Base-by-base conservation (phyloP, 2,888 invertebrate genomes). In the Perizoma affinitatum region DNA sequence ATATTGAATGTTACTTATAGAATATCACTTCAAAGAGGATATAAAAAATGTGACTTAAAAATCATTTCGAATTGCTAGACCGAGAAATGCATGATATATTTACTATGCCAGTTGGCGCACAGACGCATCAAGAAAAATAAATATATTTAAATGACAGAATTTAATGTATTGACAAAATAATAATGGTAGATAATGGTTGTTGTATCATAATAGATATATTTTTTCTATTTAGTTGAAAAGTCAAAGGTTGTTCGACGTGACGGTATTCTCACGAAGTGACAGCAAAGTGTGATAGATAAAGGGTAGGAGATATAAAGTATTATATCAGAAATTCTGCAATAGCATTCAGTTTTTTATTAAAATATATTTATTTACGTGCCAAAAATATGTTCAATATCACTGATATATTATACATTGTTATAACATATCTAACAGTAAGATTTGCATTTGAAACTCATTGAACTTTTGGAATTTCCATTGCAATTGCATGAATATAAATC, bases 141-240 rank as follows among this genome's bases (percentile, higher is more conserved):
- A n/a, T n/a, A n/a, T n/a, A n/a, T n/a, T n/a, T n/a, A n/a, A n/a
- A n/a, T n/a, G n/a, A 22, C 22, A 22, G 22, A 22, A 22, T 2
- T 22, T 22, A 22, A 22, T 22, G 22, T 22, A 22, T 22, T 22
- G 22, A 22, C 1, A 22, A 22, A 22, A 22, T 22, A 22, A 22
- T 22, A 22, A 49, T 59, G 58, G 48, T 57, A 54, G 67, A 65
- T 61, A 76, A 68, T 72, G 78, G 75, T 83, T 86, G 83, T 86
- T 86, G 81, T 82, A 71, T 74, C 74, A 54, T 80, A 75, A 79
- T 74, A 85, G 75, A 84, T 77, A 79, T 86, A 84, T 87, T 82
- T 86, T 85, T 83, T 81, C 72, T 78, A 84, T 84, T 85, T 68
- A 74, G 75, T 87, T 83, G 78, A 76, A 73, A 64, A 70, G 71